phyloP scores from a whole-genome alignment of 2,888 invertebrate species.

The Bedellia somnulentella region DNA sequence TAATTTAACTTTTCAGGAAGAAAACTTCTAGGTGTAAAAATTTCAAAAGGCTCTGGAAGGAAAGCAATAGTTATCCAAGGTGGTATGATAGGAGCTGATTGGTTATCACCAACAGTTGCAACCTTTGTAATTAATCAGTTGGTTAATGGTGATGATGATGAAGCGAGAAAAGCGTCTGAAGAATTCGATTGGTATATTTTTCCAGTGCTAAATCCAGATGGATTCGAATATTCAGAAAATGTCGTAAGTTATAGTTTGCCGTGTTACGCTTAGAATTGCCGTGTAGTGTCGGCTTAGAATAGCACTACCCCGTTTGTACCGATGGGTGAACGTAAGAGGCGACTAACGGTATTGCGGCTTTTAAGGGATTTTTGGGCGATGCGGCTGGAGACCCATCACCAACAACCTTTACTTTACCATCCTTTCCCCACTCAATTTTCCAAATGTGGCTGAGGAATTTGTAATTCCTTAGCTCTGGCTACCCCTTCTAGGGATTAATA shows the following conservation, averaged over 20 bases:
- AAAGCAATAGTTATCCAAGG: slow-evolving; percentile 34
- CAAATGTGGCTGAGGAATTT: no score
- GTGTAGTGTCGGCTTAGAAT: no score
- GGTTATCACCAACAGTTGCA: slow-evolving; percentile 68
- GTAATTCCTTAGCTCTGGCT: no score
- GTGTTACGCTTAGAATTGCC: no score
- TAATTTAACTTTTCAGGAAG: slow-evolving; percentile 25
- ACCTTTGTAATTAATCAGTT: slow-evolving; percentile 66
- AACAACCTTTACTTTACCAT: no score
- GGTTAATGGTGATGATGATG: slow-evolving; percentile 51
- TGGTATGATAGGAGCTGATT: slow-evolving; percentile 75
- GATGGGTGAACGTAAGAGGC: no score
- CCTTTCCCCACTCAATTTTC: no score
- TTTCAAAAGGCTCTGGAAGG: slow-evolving; percentile 22
- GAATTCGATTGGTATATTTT: slow-evolving; percentile 74
- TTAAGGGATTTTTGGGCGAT: no score
- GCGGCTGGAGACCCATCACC: no score
- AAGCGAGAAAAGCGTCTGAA: slow-evolving; percentile 46
- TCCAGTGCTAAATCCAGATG: slow-evolving; percentile 77
- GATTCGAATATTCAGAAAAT: slow-evolving; percentile 69
- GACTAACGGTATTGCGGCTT: no score
- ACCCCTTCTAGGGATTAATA: no score
- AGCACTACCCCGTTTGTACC: no score
- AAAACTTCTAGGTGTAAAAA: slow-evolving; percentile 47
- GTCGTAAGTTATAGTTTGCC: slow-evolving; percentile 25